These are phyloP conservation scores for Phycodurus eques DNA, from an alignment of 2,113 vertebrate genomes.

Conservation along the genomic window DNA sequence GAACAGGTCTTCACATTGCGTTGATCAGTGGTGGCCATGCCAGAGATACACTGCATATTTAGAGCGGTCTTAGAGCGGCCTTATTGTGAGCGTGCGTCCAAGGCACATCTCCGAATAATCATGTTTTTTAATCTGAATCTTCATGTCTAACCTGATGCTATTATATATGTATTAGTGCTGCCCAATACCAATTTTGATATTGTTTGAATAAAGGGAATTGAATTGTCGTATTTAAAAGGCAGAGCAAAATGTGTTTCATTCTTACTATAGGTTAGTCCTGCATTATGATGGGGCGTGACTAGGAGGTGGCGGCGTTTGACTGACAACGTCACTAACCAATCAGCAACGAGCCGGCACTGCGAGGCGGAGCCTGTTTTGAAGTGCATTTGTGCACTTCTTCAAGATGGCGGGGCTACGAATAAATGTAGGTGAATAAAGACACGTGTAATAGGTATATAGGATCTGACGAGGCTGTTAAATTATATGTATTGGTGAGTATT, in stretches of 20 bases:
- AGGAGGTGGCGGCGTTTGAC: neutral
- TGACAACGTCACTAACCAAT: constrained; percentile 26
- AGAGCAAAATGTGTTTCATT: too few species aligned
- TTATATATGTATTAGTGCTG: too few species aligned
- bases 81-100: neutral
- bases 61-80: neutral
- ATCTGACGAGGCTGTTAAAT: neutral
- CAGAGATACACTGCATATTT: neutral
- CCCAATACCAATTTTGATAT: too few species aligned
- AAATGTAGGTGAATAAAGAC: constrained; percentile 27
- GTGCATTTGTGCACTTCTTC: constrained; percentile 25
- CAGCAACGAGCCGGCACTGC: constrained; percentile 42
- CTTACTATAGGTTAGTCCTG: too few species aligned
- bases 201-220: too few species aligned
- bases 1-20: neutral
- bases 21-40: neutral
- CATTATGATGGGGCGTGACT: too few species aligned
- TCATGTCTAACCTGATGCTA: neutral
- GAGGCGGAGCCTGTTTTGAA: constrained; percentile 18
- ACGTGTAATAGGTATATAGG: constrained; percentile 25
- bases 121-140: neutral
- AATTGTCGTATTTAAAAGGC: too few species aligned
- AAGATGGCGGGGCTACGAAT: constrained; percentile 69
- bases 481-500: constrained; percentile 48
- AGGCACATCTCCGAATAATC: neutral